Evolutionary conservation across 1,140 invertebrate genomes (phyloP), one percentile per base, ranked within the genome.

Genomic region (Neoseiulus cucumeris): DNA sequence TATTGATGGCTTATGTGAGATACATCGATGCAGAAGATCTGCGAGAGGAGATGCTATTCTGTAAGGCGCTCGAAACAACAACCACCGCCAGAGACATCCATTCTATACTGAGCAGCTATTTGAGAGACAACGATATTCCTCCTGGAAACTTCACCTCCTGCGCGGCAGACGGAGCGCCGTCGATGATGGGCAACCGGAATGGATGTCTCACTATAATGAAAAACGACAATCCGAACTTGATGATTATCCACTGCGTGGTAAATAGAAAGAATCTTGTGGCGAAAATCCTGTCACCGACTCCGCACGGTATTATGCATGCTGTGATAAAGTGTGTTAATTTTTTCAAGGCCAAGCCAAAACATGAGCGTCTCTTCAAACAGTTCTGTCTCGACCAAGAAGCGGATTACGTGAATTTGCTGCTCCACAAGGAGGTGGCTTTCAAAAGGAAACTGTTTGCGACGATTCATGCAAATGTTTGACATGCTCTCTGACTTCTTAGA

Each of bases 81-180:
- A 69, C 68, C 68, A 70, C 66, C 66, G 68, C 64, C 65, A 71
- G 68, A 71, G 67, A 72, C 70, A 69, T 67, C 45, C 64, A 28
- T 67, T 45, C 18, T 64, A 67, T 44, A 44, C 39, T 64, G 33
- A 64, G 64, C 44, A 44, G 22, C 17, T 64, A 44, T 39, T 29
- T 67, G 33, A 12, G 45, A 42, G 18, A 33, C 29, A 64, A 64
- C n/a, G 44, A 39, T 4, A 39, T 9, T 9, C 33, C 33, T 9
- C 4, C 9, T 4, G 33, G 33, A 9, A 39, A 9, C 9, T 6
- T 39, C 33, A 9, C 9, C 4, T 39, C 33, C 33, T 39, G 33
- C 33, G 9, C 33, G 4, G 33, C 33, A 6, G 33, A 39, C 9
- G 33, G 33, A 9, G 33, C 44, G 51, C 44, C 45, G 39, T 18